Percentiles rank a stretch among this genome's conserved stretches.
Evolutionary conservation across 2,888 invertebrate species (phyloP).

Genomic region (Magallana nippona): DNA sequence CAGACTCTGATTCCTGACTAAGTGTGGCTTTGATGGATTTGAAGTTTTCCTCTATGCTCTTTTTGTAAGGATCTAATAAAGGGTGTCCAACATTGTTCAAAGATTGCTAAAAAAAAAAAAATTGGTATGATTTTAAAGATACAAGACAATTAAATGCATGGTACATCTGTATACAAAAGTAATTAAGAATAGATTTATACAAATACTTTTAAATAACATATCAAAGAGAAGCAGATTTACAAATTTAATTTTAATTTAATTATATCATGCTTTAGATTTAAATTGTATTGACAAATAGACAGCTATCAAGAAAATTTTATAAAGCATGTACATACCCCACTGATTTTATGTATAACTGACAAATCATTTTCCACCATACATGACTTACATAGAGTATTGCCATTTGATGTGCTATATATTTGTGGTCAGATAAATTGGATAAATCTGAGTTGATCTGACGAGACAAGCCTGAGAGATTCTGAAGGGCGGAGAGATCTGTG

Average conservation of each 20-base stretch:
- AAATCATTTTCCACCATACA: neutral
- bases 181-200: too few species aligned
- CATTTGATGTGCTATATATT: slow-evolving; percentile 74
- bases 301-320: too few species aligned
- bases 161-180: neutral
- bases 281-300: neutral
- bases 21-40: slow-evolving; percentile 65
- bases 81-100: slow-evolving; percentile 55
- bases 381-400: slow-evolving; percentile 73
- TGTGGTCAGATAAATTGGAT: slow-evolving; percentile 62
- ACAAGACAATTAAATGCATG: neutral
- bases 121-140: neutral
- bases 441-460: slow-evolving; percentile 70
- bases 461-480: slow-evolving; percentile 66
- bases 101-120: slow-evolving; percentile 58
- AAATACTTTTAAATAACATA: neutral
- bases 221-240: neutral
- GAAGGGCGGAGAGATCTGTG: slow-evolving; percentile 59
- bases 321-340: too few species aligned
- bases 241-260: neutral
- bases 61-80: slow-evolving; percentile 62
- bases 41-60: slow-evolving; percentile 70
- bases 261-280: neutral
- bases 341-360: neutral
- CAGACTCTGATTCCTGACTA: slow-evolving; percentile 48